These are phyloP conservation scores for Drosophila kepulauana DNA, from an alignment of 1,140 invertebrate genomes.

Conservation along the genomic window DNA sequence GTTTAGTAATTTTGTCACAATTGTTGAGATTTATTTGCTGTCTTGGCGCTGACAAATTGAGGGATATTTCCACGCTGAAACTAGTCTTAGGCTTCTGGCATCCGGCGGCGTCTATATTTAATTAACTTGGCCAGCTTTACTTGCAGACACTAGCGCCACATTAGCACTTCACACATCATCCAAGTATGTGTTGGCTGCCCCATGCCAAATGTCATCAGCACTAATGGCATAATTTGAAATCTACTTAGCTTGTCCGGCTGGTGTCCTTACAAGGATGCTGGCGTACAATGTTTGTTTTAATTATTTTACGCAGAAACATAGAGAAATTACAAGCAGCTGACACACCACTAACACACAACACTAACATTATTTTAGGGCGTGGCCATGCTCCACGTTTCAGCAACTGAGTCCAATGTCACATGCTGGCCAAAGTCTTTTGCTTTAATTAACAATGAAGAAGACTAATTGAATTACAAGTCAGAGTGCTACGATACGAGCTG, in stretches of 20 bases:
- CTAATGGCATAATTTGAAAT: constrained; percentile 84
- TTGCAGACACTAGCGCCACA: constrained; percentile 10
- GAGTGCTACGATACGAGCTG: constrained; percentile 21
- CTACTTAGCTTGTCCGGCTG: constrained; percentile 65
- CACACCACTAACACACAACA: background rate
- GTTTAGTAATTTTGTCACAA: constrained; percentile 44
- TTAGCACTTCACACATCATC: constrained; percentile 19
- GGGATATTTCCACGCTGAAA: constrained; percentile 20
- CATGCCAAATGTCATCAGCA: constrained; percentile 74
- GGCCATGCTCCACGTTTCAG: constrained; percentile 5
- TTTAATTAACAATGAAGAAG: constrained; percentile 70
- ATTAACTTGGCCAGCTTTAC: constrained; percentile 33
- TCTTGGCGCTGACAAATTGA: constrained; percentile 58
- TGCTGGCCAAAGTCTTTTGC: constrained; percentile 43
- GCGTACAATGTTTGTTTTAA: constrained; percentile 63
- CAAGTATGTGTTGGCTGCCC: background rate
- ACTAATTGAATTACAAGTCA: constrained; percentile 69
- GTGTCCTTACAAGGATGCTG: constrained; percentile 1
- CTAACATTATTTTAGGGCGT: constrained; percentile 28
- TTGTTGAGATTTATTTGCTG: constrained; percentile 28
- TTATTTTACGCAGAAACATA: constrained; percentile 70
- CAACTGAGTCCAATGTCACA: constrained; percentile 4
- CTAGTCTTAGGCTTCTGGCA: background rate
- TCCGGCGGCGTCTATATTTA: constrained; percentile 20
- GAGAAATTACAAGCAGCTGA: constrained; percentile 54